A percentile compares a stretch with the other conserved stretches of the same genome.
phyloP scores from a whole-genome alignment of 1,140 invertebrate species.

The Bombus superbus region DNA sequence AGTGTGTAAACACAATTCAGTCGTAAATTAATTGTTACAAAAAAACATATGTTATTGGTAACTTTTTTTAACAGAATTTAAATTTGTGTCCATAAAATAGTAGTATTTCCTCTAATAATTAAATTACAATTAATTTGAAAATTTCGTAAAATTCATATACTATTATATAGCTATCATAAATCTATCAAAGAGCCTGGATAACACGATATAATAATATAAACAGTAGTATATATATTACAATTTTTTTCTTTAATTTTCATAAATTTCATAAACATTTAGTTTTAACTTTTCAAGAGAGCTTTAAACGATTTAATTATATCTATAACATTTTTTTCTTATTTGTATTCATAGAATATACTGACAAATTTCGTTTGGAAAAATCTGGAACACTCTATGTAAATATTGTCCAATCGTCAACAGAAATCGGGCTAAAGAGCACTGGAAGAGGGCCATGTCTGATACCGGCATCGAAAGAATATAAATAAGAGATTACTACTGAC shows the following conservation, averaged over 20 bases:
- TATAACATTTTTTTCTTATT: background rate
- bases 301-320: background rate
- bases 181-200: too few relatives aligned
- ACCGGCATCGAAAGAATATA: conserved; percentile 30
- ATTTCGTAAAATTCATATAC: background rate
- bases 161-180: too few relatives aligned
- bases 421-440: background rate
- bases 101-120: too few relatives aligned
- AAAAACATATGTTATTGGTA: background rate
- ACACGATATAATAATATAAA: too few relatives aligned
- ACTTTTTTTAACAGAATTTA: background rate
- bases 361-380: background rate
- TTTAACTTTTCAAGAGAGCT: background rate
- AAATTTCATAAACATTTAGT: background rate
- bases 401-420: background rate
- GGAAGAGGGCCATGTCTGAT: too few relatives aligned
- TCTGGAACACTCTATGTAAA: background rate
- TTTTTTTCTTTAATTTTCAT: background rate
- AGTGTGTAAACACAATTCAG: background rate
- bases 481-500: conserved; percentile 18
- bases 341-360: background rate
- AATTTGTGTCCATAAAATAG: background rate
- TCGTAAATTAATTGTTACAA: too few relatives aligned
- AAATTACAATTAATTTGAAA: too few relatives aligned
- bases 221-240: too few relatives aligned